A percentile compares a stretch with the other conserved stretches of the same genome.
Evolutionary conservation across 2,113 vertebrate species (phyloP).

Genomic region (Larimichthys polyactis): DNA sequence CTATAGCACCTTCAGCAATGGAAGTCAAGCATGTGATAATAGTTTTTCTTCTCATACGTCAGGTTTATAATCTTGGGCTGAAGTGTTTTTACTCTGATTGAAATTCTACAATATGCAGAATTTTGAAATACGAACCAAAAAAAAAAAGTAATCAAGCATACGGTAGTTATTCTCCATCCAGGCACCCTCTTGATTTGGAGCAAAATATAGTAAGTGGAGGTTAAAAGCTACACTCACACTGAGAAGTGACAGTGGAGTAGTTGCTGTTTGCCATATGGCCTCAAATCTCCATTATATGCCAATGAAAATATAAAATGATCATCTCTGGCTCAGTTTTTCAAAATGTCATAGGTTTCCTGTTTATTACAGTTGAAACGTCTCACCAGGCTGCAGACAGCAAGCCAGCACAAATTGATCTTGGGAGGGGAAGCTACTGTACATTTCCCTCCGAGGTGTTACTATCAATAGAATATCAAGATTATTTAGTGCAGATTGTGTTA

Average conservation of each 20-base stretch:
- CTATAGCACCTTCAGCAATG: too few species aligned
- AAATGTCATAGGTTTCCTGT: neutral
- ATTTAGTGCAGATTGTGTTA: slow-evolving; percentile 7
- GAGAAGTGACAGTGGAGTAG: neutral
- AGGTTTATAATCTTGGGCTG: neutral
- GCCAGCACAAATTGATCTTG: neutral
- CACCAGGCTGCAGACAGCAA: neutral
- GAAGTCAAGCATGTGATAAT: too few species aligned
- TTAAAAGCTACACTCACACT: neutral
- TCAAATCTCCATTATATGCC: neutral
- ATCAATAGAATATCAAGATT: slow-evolving; percentile 15
- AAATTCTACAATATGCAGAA: neutral
- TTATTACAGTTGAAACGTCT: slow-evolving; percentile 9
- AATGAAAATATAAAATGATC: neutral
- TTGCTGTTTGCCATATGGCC: neutral
- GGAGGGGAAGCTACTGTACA: neutral
- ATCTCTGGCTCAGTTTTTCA: neutral
- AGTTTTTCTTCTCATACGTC: neutral
- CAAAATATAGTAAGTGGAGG: neutral
- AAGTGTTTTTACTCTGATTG: neutral
- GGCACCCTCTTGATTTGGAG: neutral
- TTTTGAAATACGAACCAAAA: neutral
- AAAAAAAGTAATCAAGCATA: neutral
- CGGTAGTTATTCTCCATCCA: neutral
- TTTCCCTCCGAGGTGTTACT: neutral